Base-by-base conservation (phyloP, 2,113 vertebrate species). In the Cricetomys ansorgei region DNA sequence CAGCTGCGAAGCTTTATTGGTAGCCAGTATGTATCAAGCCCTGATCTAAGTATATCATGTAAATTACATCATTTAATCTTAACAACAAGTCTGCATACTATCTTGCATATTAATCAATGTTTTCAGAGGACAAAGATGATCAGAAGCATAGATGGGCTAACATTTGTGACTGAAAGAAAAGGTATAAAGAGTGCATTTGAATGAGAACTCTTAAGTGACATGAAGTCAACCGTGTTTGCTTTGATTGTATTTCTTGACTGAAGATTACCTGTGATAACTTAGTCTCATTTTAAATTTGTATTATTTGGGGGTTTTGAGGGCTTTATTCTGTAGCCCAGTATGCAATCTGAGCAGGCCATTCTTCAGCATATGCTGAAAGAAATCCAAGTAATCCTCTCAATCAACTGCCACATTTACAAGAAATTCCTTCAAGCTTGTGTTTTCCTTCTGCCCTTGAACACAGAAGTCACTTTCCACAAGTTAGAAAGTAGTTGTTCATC, bases 131-230 rank as follows among this genome's bases (percentile, higher is more conserved):
- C 43, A 93, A 86, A 43, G 40, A 29, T 53, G 21, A 95, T 91
- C 37, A 69, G 8, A 73, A 96, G 80, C 84, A 73, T 48, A 79
- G 29, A 91, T 76, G 50, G 62, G 72, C 57, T 80, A 31, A 16
- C 21, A 70, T 86, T 50, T 80, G 45, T 93, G n/a, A 94, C 59
- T 62, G 95, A 43, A 27, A 75, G 19, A 94, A 94, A 75, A 40
- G 40, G 7, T 48, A 4, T 34, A 75, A 85, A 96, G 17, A 16
- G 40, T 88, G 93, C 23, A 21, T 65, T 84, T 88, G 45, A 75
- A 69, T 12, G 31, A 40, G 27, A 95, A 88, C 59, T 57, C 43
- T 37, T 93, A 34, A 75, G 21, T 75, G 70, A 69, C 37, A 72
- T 69, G 50, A 88, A 84, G 91, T 75, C 43, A 88, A 88, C 34